These are phyloP conservation scores for Ochropacha duplaris DNA, from an alignment of 2,888 invertebrate species.

Conservation along the genomic window DNA sequence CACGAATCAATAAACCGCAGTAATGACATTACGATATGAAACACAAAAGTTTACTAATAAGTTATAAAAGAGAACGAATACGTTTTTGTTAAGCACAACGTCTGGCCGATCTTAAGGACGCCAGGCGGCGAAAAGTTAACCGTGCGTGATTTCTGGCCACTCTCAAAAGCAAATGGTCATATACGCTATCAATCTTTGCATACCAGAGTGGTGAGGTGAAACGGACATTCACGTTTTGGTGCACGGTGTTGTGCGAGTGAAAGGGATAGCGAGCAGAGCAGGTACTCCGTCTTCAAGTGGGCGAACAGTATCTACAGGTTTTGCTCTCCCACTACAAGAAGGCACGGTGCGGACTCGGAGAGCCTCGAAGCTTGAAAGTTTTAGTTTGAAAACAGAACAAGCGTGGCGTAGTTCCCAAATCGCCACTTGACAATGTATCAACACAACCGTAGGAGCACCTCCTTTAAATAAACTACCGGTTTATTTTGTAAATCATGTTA, in stretches of 20 bases:
- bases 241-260: conserved; percentile 53
- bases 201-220: conserved; percentile 79
- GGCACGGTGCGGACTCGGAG: conserved; percentile 72
- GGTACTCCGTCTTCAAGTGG: conserved; percentile 75
- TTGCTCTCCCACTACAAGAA: conserved; percentile 81
- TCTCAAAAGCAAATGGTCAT: conserved; percentile 82
- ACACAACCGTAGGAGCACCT: conserved; percentile 23
- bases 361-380: conserved; percentile 75
- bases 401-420: conserved; percentile 54
- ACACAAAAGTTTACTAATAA: conserved; percentile 46
- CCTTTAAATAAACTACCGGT: conserved; percentile 28
- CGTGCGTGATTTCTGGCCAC: conserved; percentile 81
- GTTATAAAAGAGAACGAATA: conserved; percentile 33
- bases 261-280: conserved; percentile 68
- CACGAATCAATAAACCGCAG: conserved; percentile 59
- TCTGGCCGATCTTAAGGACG: conserved; percentile 75
- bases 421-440: conserved; percentile 22
- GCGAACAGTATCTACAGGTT: conserved; percentile 81
- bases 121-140: conserved; percentile 80
- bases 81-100: conserved; percentile 52
- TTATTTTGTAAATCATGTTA: conserved; percentile 10
- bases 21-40: conserved; percentile 62
- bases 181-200: conserved; percentile 83
- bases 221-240: conserved; percentile 58
- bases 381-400: conserved; percentile 65